Evolutionary conservation across 2,888 invertebrate genomes (phyloP).

Genomic region (Troides aeacus): DNA sequence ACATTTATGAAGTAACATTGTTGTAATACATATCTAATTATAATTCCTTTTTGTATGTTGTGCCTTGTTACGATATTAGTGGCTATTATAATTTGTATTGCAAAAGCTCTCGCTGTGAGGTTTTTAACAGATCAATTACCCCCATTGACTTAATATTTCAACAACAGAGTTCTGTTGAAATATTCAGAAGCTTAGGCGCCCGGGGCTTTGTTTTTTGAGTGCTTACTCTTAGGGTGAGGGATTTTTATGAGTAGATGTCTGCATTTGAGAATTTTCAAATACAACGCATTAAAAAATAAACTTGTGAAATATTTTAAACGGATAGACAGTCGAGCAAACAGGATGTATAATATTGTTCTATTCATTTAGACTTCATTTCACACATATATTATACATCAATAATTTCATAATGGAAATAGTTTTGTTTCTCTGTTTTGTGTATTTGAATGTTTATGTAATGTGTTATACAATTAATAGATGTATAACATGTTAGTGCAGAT

Average conservation of each 20-base stretch:
- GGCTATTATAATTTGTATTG: slow-evolving; percentile 8
- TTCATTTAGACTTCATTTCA: too few species aligned
- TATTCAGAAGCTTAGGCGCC: slow-evolving; percentile 68
- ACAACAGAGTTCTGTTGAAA: slow-evolving; percentile 74
- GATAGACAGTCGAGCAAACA: background rate
- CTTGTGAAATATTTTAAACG: slow-evolving; percentile 42
- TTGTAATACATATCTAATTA: background rate
- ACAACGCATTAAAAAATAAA: slow-evolving; percentile 38
- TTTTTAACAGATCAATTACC: slow-evolving; percentile 76
- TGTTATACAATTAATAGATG: too few species aligned
- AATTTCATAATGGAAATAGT: too few species aligned
- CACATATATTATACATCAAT: too few species aligned
- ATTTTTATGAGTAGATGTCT: slow-evolving; percentile 71
- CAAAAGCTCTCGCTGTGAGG: slow-evolving; percentile 11
- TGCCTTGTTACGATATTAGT: background rate
- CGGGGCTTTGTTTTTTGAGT: slow-evolving; percentile 74
- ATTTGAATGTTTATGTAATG: too few species aligned
- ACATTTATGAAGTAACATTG: background rate
- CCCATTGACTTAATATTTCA: slow-evolving; percentile 77
- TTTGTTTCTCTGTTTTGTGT: too few species aligned
- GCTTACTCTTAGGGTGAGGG: slow-evolving; percentile 59
- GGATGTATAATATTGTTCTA: too few species aligned
- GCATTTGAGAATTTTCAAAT: slow-evolving; percentile 68
- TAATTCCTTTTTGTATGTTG: background rate
- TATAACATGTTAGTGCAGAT: too few species aligned